Percentiles rank a stretch among this genome's conserved stretches.
Conservation (phyloP, 1,140 invertebrate genomes). For the Lasioglossum baleicum region DNA sequence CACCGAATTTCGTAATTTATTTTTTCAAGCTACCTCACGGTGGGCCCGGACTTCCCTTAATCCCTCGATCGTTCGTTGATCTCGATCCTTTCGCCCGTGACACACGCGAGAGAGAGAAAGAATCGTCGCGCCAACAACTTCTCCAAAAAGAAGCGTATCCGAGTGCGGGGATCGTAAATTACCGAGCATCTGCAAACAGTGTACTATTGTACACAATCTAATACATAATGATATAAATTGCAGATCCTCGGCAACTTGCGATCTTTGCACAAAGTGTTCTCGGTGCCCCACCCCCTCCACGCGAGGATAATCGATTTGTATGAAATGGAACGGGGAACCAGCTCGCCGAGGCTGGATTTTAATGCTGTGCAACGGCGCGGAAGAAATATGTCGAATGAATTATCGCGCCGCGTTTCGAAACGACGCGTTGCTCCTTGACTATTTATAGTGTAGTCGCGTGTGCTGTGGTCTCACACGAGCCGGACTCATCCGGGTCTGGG, state of each 20-base stretch:
- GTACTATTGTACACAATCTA: too few species aligned
- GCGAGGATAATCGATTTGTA: slow-evolving; percentile 26
- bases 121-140: neutral
- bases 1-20: slow-evolving; percentile 40
- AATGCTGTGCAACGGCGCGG: slow-evolving; percentile 38
- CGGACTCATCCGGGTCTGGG: too few species aligned
- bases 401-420: slow-evolving; percentile 37
- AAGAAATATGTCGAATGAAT: slow-evolving; percentile 45
- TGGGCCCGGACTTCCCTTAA: slow-evolving; percentile 3
- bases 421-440: slow-evolving; percentile 39
- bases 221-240: too few species aligned
- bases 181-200: too few species aligned
- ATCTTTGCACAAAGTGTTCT: neutral
- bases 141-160: too few species aligned
- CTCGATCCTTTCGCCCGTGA: neutral
- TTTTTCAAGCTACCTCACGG: slow-evolving; percentile 11
- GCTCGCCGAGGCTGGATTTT: slow-evolving; percentile 10
- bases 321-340: neutral
- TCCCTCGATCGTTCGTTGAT: neutral
- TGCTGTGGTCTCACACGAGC: neutral
- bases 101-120: neutral
- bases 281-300: neutral
- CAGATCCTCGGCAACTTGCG: too few species aligned
- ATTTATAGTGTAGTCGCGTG: slow-evolving; percentile 36
- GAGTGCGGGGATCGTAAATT: too few species aligned